Evolutionary conservation across 2,888 invertebrate species (phyloP).

Genomic region (Cactoblastis cactorum): DNA sequence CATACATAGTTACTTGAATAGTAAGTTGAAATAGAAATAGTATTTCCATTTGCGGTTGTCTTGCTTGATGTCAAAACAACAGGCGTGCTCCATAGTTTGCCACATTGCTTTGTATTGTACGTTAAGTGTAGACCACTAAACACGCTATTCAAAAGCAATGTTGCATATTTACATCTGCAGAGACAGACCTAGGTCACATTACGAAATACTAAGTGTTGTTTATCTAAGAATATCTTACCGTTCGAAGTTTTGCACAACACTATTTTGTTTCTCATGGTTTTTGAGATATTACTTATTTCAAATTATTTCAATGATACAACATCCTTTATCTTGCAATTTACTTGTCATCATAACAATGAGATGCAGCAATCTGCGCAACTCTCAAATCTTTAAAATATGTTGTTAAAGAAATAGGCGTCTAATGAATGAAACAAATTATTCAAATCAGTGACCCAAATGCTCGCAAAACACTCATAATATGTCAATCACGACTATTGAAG

Average conservation of each 20-base stretch:
- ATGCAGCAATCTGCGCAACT: not conserved
- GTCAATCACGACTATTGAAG: slow-evolving; percentile 24
- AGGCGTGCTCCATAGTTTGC: not conserved
- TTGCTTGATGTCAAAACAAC: not conserved
- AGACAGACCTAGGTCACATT: slow-evolving; percentile 47
- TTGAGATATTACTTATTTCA: not conserved
- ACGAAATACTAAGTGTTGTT: slow-evolving; percentile 44
- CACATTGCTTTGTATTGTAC: slow-evolving; percentile 2
- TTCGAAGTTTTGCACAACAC: slow-evolving; percentile 51
- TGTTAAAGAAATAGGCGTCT: not conserved
- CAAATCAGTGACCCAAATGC: slow-evolving; percentile 20
- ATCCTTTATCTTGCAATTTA: not conserved
- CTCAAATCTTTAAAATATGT: not conserved
- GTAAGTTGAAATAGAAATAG: not conserved
- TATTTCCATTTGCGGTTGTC: not conserved
- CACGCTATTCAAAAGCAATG: slow-evolving; percentile 38
- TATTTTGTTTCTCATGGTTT: slow-evolving; percentile 45
- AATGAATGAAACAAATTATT: slow-evolving; percentile 22
- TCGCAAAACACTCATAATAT: slow-evolving; percentile 16
- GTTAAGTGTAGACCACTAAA: slow-evolving; percentile 32
- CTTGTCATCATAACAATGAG: not conserved
- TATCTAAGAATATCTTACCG: slow-evolving; percentile 50
- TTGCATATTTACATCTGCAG: slow-evolving; percentile 40
- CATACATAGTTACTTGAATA: too few relatives aligned
- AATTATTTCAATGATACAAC: not conserved